phyloP scores from a whole-genome alignment of 1,140 invertebrate genomes.

The Drosophila eugracilis region DNA sequence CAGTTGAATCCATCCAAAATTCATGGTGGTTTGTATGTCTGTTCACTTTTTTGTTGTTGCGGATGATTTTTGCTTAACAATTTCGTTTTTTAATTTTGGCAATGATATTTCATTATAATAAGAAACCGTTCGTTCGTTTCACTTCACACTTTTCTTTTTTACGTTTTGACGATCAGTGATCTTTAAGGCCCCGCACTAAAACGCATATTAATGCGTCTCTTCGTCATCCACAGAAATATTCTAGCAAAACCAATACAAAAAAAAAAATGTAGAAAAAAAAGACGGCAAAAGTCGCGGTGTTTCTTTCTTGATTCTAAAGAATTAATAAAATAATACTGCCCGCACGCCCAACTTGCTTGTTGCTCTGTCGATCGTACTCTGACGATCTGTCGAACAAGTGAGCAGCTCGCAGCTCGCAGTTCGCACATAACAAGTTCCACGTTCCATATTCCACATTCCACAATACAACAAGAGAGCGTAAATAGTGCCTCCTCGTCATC shows the following conservation, averaged over 20 bases:
- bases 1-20: background rate
- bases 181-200: constrained; percentile 53
- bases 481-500: no score
- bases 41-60: background rate
- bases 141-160: constrained; percentile 1
- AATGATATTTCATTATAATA: constrained; percentile 5
- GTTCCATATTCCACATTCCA: no score
- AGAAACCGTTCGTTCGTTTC: constrained; percentile 11
- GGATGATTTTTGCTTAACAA: constrained; percentile 1
- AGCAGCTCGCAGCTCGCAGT: no score
- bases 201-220: constrained; percentile 56
- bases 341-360: constrained; percentile 8
- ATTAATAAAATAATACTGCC: background rate
- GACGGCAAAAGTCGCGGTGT: constrained; percentile 4
- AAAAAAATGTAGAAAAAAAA: constrained; percentile 20
- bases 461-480: no score
- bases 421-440: no score
- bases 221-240: constrained; percentile 61
- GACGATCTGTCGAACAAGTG: no score
- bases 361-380: no score
- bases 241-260: constrained; percentile 30
- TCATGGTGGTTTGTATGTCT: background rate
- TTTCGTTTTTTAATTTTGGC: constrained; percentile 16
- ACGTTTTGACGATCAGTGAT: background rate
- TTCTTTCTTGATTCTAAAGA: no score